These are phyloP conservation scores for Pseudopleuronectes americanus DNA, from an alignment of 2,797 vertebrate genomes.

Conservation along the genomic window DNA sequence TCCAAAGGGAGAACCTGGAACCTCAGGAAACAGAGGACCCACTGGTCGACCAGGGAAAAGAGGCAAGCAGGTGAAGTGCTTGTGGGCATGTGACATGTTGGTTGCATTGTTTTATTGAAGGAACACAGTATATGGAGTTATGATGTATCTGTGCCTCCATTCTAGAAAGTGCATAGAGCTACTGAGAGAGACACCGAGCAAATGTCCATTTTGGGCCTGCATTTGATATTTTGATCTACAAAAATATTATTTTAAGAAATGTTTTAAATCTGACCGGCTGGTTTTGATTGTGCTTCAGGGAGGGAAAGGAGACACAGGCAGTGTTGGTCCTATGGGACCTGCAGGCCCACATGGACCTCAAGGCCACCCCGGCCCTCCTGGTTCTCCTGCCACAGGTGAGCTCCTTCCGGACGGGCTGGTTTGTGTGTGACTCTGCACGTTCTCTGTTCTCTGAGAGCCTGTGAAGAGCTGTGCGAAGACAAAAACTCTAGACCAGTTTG, in stretches of 20 bases:
- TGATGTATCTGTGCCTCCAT: background rate
- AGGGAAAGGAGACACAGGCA: conserved; percentile 89
- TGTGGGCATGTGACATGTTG: background rate
- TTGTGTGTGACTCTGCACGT: conserved; percentile 8
- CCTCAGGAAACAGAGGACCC: conserved; percentile 93
- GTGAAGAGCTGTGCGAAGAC: conserved; percentile 21
- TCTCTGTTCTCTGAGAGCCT: conserved; percentile 3
- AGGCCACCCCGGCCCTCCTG: conserved; percentile 92
- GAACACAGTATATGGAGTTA: background rate
- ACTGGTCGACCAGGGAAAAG: conserved; percentile 96
- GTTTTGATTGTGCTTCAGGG: conserved; percentile 82
- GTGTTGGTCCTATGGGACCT: conserved; percentile 87
- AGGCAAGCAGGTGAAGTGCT: conserved; percentile 92
- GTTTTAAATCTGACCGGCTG: background rate
- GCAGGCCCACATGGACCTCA: conserved; percentile 90
- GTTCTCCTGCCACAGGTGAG: conserved; percentile 88
- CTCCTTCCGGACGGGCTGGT: background rate
- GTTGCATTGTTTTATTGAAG: background rate
- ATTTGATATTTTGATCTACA: background rate
- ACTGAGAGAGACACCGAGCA: no score
- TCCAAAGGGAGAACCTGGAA: conserved; percentile 94
- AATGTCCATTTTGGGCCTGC: no score
- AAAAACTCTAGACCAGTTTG: conserved; percentile 49
- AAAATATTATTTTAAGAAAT: background rate
- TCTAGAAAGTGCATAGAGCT: background rate